A percentile compares a stretch with the other conserved stretches of the same genome.
Evolutionary conservation across 2,888 invertebrate genomes (phyloP).

Genomic region (Drosophila phalerata): DNA sequence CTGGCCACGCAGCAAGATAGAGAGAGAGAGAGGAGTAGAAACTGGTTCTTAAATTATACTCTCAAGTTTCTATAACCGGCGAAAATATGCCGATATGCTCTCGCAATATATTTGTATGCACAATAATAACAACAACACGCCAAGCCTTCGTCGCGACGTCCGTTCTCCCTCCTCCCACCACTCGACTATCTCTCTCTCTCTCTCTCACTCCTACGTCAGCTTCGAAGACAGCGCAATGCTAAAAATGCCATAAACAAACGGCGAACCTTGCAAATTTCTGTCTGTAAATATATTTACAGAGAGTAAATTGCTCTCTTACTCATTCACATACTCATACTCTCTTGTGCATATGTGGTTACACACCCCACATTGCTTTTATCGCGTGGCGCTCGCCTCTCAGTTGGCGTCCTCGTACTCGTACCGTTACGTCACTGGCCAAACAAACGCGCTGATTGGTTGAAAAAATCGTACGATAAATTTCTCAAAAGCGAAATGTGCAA

Average conservation of each 20-base stretch:
- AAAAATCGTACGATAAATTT: conserved; percentile 85
- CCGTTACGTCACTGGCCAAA: conserved; percentile 83
- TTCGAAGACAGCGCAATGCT: conserved; percentile 12
- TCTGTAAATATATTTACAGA: conserved; percentile 2
- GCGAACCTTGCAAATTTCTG: conserved; percentile 24
- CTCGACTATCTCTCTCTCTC: not conserved
- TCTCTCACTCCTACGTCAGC: not conserved
- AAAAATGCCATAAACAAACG: conserved; percentile 54
- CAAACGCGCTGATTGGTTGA: conserved; percentile 83
- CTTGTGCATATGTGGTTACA: conserved; percentile 27
- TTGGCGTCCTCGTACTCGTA: conserved; percentile 55
- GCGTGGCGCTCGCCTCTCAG: conserved; percentile 44
- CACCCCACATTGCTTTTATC: conserved; percentile 58
- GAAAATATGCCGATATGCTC: conserved; percentile 38
- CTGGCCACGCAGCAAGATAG: conserved; percentile 19
- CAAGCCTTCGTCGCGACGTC: conserved; percentile 23
- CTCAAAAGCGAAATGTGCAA: conserved; percentile 71
- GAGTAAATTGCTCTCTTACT: not conserved
- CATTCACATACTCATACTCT: conserved; percentile 2
- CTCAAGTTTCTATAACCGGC: conserved; percentile 60
- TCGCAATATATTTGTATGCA: not conserved
- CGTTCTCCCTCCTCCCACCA: conserved; percentile 8
- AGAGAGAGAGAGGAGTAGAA: conserved; percentile 22
- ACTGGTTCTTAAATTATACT: conserved; percentile 63
- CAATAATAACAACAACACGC: conserved; percentile 25